Evolutionary conservation across 2,113 vertebrate species (phyloP).

Genomic region (Petrocephalus microphthalmus): DNA sequence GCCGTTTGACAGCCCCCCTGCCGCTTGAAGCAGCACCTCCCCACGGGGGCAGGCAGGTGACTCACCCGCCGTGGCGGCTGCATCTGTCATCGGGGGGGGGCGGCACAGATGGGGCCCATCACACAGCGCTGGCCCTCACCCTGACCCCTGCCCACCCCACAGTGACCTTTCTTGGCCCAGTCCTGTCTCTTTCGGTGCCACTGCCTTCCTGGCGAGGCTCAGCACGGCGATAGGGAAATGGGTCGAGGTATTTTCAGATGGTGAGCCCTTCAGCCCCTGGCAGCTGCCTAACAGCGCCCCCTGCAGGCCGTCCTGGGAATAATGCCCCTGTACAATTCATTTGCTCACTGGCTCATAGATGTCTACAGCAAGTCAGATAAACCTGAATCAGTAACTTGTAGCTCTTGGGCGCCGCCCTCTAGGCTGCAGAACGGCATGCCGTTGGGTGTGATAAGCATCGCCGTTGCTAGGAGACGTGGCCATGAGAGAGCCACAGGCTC

Average conservation of each 20-base stretch:
- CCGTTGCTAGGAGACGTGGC: neutral
- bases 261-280: neutral
- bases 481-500: neutral
- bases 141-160: slow-evolving; percentile 33
- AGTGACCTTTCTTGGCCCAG: slow-evolving; percentile 40
- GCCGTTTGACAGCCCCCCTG: neutral
- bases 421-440: neutral
- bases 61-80: slow-evolving; percentile 18
- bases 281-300: neutral
- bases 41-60: neutral
- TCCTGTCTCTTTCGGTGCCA: slow-evolving; percentile 14
- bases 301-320: neutral
- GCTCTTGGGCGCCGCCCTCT: neutral
- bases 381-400: neutral
- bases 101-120: slow-evolving; percentile 47
- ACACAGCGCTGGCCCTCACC: slow-evolving; percentile 32
- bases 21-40: neutral
- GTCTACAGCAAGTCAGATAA: neutral
- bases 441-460: neutral
- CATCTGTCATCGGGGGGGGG: slow-evolving; percentile 24
- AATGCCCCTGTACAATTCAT: neutral
- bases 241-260: neutral
- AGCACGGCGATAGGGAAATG: neutral
- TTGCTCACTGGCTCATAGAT: neutral
- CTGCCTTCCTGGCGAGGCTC: neutral